Evolutionary conservation across 1,140 invertebrate genomes (phyloP), one percentile per base, ranked within the genome.

Genomic region (Sinonovacula constricta): DNA sequence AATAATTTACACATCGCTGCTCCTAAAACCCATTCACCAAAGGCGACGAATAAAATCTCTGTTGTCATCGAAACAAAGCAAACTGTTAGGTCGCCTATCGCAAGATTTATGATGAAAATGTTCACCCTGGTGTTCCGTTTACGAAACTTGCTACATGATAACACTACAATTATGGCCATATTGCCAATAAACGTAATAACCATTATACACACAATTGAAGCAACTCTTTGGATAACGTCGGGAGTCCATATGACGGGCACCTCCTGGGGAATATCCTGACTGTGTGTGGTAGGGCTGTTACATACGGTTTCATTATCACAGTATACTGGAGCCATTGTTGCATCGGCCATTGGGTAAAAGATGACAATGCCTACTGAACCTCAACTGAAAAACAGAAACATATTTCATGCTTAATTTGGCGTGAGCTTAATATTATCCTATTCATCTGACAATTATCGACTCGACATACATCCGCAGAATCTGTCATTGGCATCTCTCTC

Each of bases 61-160:
- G 91, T 91, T 7, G 90, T 90, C 91, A 92, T 92, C 12, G 91
- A 91, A 28, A 91, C 88, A 36, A 84, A 85, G 76, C 91, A 91
- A 4, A 92, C 90, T 14, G 89, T 87, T 18, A 92, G 82, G 71
- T 92, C 91, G 2, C 91, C 92, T 30, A 92, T 82, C 10, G 92
- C 91, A 67, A 92, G 81, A 80, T 92, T 90, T 5, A 92, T 86
- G 60, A 92, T 92, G 81, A 91, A 92, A 28, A 92, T 88, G 80
- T 92, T 92, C 4, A 92, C 91, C 28, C 92, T 79, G 62, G 87
- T 90, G 56, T 90, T 86, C 22, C 89, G 79, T 24, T 90, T 89
- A 45, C 90, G 75, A 69, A 88, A 88, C 36, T 88, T 84, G 60
- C 88, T 91, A 60, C 88, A 90, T n/a, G 87, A 87, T 12, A 92